Percentiles rank a stretch among this genome's conserved stretches.
These are phyloP conservation scores for Dysidea cf. avara DNA, from an alignment of 37 sponge, comb jelly and placozoan genomes.

Conservation along the genomic window DNA sequence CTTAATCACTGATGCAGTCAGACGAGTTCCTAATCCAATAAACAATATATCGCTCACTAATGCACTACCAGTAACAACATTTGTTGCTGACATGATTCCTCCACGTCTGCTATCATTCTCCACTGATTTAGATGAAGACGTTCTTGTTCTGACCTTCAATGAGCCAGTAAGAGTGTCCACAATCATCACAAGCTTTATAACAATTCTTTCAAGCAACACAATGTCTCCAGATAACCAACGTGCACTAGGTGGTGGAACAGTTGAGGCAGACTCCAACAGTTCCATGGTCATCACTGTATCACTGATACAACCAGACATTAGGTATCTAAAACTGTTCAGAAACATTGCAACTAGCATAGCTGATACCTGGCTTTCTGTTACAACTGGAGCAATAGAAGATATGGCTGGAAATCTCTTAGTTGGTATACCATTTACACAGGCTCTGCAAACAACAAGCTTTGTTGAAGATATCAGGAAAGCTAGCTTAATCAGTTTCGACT, in stretches of 20 bases:
- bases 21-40: slow-evolving; percentile 47
- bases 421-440: slow-evolving; percentile 9
- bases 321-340: slow-evolving; percentile 64
- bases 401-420: slow-evolving; percentile 76
- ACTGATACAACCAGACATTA: slow-evolving; percentile 66
- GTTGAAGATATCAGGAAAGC: slow-evolving; percentile 59
- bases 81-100: slow-evolving; percentile 38
- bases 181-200: slow-evolving; percentile 36
- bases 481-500: slow-evolving; percentile 53
- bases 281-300: slow-evolving; percentile 60
- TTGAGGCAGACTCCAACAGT: slow-evolving; percentile 60
- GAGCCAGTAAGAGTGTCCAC: slow-evolving; percentile 80
- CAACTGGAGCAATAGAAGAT: slow-evolving; percentile 50
- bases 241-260: slow-evolving; percentile 59
- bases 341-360: slow-evolving; percentile 52
- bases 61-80: slow-evolving; percentile 38
- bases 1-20: slow-evolving; percentile 67
- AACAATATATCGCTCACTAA: slow-evolving; percentile 14
- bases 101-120: slow-evolving; percentile 59
- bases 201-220: slow-evolving; percentile 43
- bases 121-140: slow-evolving; percentile 63
- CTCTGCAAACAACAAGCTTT: slow-evolving; percentile 46
- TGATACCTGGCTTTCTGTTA: slow-evolving; percentile 55
- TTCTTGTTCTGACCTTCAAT: slow-evolving; percentile 61
- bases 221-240: slow-evolving; percentile 32